These are phyloP conservation scores for Ariopsis seemanni DNA, from an alignment of 2,113 vertebrate species.

Conservation along the genomic window DNA sequence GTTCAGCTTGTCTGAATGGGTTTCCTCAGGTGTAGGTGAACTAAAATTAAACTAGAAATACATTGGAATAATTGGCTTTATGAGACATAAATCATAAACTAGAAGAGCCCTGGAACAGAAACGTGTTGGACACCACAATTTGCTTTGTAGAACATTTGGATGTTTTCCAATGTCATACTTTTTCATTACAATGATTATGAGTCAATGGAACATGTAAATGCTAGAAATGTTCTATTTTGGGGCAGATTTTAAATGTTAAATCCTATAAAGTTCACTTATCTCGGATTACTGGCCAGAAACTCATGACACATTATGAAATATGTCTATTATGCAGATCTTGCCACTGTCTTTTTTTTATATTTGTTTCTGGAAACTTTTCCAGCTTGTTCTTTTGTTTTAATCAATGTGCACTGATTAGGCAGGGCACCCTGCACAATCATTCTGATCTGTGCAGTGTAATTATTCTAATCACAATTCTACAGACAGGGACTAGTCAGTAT, in stretches of 20 bases:
- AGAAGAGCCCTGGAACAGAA: neutral
- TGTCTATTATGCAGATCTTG: neutral
- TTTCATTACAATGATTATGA: neutral
- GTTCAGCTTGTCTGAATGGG: neutral
- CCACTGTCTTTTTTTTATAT: neutral
- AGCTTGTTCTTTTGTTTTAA: neutral
- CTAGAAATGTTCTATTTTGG: neutral
- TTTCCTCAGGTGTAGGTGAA: neutral
- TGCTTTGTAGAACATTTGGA: neutral
- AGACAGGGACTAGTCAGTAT: conserved; percentile 3
- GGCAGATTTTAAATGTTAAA: neutral
- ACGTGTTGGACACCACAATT: neutral
- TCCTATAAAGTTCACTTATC: neutral
- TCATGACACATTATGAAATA: neutral
- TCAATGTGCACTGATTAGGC: conserved; percentile 11
- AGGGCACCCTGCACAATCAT: neutral
- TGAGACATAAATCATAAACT: neutral
- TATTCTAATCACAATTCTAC: conserved; percentile 7
- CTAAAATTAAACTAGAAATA: neutral
- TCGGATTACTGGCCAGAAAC: neutral
- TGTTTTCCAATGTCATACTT: neutral
- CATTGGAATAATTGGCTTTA: neutral
- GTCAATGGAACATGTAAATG: neutral
- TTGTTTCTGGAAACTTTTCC: neutral
- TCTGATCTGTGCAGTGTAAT: neutral